Evolutionary conservation across 2,113 vertebrate genomes (phyloP), one percentile per base, ranked within the genome.

Genomic region (Erythrocercus mccallii): DNA sequence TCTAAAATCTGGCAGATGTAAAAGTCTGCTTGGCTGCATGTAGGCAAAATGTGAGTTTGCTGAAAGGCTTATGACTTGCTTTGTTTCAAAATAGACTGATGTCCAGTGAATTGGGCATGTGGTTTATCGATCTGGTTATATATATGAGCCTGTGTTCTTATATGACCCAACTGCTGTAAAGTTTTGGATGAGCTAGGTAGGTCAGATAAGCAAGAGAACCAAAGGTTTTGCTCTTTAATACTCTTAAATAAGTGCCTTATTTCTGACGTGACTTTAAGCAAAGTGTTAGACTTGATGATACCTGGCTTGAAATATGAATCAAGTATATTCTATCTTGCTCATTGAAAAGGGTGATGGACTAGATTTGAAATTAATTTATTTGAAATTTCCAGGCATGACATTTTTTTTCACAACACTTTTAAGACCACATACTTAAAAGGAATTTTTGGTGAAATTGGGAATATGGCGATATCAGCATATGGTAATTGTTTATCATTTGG

Each of bases 51-150:
- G 28, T 50, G 73, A 85, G 5, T 38, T 80, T 83, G 69, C 35
- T 64, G 80, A 77, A 58, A 86, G 72, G 69, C 72, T 88, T 90
- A 45, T 91, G 81, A 64, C 38, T 76, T 57, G 64, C 31, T 90
- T 72, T 77, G 85, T 61, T 95, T 93, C 87, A 91, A 87, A 94
- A 90, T 5, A 85, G 38, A 48, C 35, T 85, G 81, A 23, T 27
- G n/a, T 72, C 66, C 70, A 73, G 50, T 58, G 73, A 77, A 51
- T 18, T 57, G 53, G 89, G 33, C 66, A 87, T 60, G 73, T 54
- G 73, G 61, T 65, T 91, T 95, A 87, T 96, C 38, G 81, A 91
- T 80, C 28, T 60, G 73, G n/a, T 96, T 89, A 89, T 58, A 6
- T 58, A 6, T 80, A 92, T 60, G 74, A 96, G 79, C 33, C 48